phyloP scores from a whole-genome alignment of 30 jellyfish, hydroid and myxozoan species.

The Pseudorhiza aurosa region DNA sequence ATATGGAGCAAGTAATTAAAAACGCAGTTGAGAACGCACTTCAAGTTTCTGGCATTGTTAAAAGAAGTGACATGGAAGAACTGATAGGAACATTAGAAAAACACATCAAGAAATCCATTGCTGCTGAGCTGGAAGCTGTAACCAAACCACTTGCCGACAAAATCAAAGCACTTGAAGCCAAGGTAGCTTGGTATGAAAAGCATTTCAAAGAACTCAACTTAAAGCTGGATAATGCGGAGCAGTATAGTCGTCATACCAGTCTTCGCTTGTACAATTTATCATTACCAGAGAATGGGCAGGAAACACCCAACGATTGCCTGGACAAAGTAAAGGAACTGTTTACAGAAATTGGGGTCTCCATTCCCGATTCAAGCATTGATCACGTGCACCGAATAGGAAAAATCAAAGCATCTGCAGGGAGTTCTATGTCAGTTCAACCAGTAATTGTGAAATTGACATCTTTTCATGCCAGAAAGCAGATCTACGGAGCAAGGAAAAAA shows the following conservation, averaged over 20 bases:
- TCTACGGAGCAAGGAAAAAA: slow-evolving; percentile 11
- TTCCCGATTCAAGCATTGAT: too few species aligned
- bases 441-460: slow-evolving; percentile 1
- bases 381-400: too few species aligned
- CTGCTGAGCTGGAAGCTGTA: slow-evolving; percentile 16
- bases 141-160: slow-evolving; percentile 11
- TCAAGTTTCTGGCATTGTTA: neutral
- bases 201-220: neutral
- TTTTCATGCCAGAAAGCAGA: neutral
- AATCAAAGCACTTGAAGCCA: slow-evolving; percentile 12
- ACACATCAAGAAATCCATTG: neutral
- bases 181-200: neutral
- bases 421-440: slow-evolving; percentile 17
- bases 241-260: slow-evolving; percentile 2
- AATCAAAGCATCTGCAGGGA: slow-evolving; percentile 3
- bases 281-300: slow-evolving; percentile 17
- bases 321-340: too few species aligned
- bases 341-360: too few species aligned
- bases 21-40: slow-evolving; percentile 3
- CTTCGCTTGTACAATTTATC: neutral
- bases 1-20: slow-evolving; percentile 5
- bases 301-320: slow-evolving; percentile 21
- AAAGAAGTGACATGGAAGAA: slow-evolving; percentile 11
- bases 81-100: neutral
- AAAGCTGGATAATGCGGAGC: slow-evolving; percentile 5